These are phyloP conservation scores for Sebastes vulpes DNA, from an alignment of 2,797 vertebrate species.

Conservation along the genomic window DNA sequence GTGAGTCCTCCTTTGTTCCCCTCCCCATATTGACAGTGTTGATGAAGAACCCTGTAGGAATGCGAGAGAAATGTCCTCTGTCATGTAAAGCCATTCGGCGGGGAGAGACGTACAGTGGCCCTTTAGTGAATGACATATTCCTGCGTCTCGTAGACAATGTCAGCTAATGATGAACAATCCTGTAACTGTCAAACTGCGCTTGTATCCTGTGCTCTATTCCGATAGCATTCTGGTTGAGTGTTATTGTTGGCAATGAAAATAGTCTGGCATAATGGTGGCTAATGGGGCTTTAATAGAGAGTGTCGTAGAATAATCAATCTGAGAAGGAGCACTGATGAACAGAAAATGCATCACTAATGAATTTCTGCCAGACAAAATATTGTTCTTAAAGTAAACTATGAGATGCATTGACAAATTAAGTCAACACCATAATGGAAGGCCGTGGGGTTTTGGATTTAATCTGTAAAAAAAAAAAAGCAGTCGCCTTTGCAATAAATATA, in stretches of 20 bases:
- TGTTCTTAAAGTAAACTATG: slow-evolving; percentile 47
- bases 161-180: slow-evolving; percentile 79
- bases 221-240: slow-evolving; percentile 57
- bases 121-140: slow-evolving; percentile 71
- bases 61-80: slow-evolving; percentile 57
- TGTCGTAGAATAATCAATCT: slow-evolving; percentile 80
- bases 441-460: slow-evolving; percentile 37
- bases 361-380: slow-evolving; percentile 63
- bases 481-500: slow-evolving; percentile 27
- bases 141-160: slow-evolving; percentile 71
- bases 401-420: slow-evolving; percentile 46
- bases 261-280: slow-evolving; percentile 74
- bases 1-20: slow-evolving; percentile 36
- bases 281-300: slow-evolving; percentile 83
- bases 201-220: slow-evolving; percentile 48
- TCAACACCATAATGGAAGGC: slow-evolving; percentile 33
- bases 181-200: slow-evolving; percentile 70
- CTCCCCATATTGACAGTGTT: slow-evolving; percentile 52
- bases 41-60: slow-evolving; percentile 66
- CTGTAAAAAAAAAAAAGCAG: slow-evolving; percentile 32
- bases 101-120: slow-evolving; percentile 51
- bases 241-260: slow-evolving; percentile 79
- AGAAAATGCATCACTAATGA: slow-evolving; percentile 59
- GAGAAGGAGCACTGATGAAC: slow-evolving; percentile 47
- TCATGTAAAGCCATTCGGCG: slow-evolving; percentile 65